A percentile compares a stretch with the other conserved stretches of the same genome.
Evolutionary conservation across 2,888 invertebrate species (phyloP).

Genomic region (Melinaea marsaeus): DNA sequence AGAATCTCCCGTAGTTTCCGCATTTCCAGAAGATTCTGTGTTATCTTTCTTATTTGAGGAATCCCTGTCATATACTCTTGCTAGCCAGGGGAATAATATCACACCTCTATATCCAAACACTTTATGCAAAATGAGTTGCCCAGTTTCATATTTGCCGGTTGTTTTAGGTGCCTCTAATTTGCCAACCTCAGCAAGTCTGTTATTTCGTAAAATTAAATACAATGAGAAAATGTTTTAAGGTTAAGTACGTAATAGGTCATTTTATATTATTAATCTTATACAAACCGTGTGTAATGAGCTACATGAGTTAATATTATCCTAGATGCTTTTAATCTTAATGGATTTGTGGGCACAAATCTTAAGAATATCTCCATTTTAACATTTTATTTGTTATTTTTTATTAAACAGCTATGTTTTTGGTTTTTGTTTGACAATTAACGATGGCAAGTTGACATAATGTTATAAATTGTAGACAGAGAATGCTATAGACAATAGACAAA

Average conservation of each 20-base stretch:
- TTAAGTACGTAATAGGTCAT: conserved; percentile 54
- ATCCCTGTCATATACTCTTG: conserved; percentile 96
- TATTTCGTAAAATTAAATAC: not conserved
- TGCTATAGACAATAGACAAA: too few relatives aligned
- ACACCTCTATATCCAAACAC: conserved; percentile 99
- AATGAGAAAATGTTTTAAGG: conserved; percentile 36
- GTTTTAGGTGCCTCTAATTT: conserved; percentile 91
- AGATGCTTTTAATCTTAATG: conserved; percentile 57
- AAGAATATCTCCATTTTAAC: conserved; percentile 75
- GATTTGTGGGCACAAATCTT: conserved; percentile 64
- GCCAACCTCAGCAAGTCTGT: conserved; percentile 95
- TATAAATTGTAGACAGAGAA: not conserved
- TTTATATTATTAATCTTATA: conserved; percentile 23
- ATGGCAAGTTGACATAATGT: not conserved
- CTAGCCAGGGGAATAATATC: conserved; percentile 97
- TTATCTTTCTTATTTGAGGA: conserved; percentile 82
- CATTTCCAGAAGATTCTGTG: conserved; percentile 47
- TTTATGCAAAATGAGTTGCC: conserved; percentile 96
- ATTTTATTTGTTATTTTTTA: conserved; percentile 62
- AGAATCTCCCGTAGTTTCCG: conserved; percentile 56
- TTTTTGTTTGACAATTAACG: conserved; percentile 57
- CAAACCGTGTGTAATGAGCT: conserved; percentile 69
- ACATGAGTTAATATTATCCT: conserved; percentile 64
- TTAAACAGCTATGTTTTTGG: conserved; percentile 38
- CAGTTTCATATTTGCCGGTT: conserved; percentile 95